Base-by-base conservation (phyloP, 1,140 invertebrate genomes). In the Halyomorpha halys region DNA sequence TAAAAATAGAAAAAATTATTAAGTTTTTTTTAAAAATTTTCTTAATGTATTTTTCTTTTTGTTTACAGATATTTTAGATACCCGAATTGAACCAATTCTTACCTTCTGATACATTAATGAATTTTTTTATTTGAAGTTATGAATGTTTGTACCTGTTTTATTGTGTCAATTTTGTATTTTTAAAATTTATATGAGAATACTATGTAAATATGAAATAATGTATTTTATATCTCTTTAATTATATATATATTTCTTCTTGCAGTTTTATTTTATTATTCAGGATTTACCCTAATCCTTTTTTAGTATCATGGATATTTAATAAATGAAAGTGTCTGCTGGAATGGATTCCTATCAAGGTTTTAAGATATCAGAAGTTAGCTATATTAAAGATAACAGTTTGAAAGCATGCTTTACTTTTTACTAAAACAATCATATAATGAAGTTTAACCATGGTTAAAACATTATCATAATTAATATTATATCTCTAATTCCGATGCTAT, bases 11-110 rank as follows among this genome's bases (percentile, higher is more conserved):
- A n/a, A n/a, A n/a, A n/a, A n/a, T n/a, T n/a, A n/a, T n/a, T n/a
- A n/a, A n/a, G n/a, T n/a, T n/a, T n/a, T n/a, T n/a, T 30, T 30
- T 30, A 30, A 3, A 4, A 30, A 30, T 8, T 19, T 49, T 19
- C n/a, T 16, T 49, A 49, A 62, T 27, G n/a, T 25, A 8, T 8
- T 34, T 34, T 51, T 53, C 16, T 16, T 47, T 72, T 70, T 39
- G 34, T 72, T 82, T 81, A 45, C 80, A 92, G 89, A 91, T 80
- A 87, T 91, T 66, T 74, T 92, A 72, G 89, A 91, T 76, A 86
- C 89, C 75, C 83, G 87, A 74, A 89, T 91, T 76, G 87, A 87
- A 69, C 89, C 90, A 19, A 90, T 91, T 72, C 75, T 93, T 70
- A 92, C 90, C 62, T 93, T 93, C 78, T 93, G 87, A 77, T 72